Base-by-base conservation (phyloP, 2,797 vertebrate genomes). In the Diceros bicornis region DNA sequence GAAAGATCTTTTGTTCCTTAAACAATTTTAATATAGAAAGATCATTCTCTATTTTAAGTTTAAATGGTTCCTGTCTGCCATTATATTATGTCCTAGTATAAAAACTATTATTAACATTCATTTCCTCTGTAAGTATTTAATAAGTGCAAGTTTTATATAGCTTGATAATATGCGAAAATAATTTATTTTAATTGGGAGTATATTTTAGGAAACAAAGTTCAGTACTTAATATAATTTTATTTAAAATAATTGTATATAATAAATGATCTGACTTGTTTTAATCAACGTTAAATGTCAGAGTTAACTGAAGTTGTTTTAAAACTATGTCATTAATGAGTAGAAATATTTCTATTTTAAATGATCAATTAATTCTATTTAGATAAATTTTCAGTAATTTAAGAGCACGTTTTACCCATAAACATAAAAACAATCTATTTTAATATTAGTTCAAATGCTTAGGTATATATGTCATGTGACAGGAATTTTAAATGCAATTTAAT, bases 1-100 rank as follows among this genome's bases (percentile, higher is more conserved):
- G 6, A 98, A 94, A 97, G 89, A 2, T 57, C 90, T 96, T 97
- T 97, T 97, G 85, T 96, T 96, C 96, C 94, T 89, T 94, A 52
- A 96, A 86, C 68, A 96, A 97, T 74, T 95, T 97, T 92, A 97
- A 97, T 95, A 97, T 62, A 97, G 96, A 89, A 92, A 88, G 79
- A 97, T 79, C 84, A 86, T 79, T 96, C 68, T 91, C 68, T 88
- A 82, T 62, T 96, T 93, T 77, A 93, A 92, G 55, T 93, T 89
- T 96, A 92, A 94, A 77, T 91, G 69, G 64, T 81, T 96, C 88
- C 50, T 84, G 25, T 83, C 83, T 92, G 17, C 32, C 47, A 47
- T 47, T 47, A 47, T 47, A 47, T 47, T 47, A 47, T 47, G 47
- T 47, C 47, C 47, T 47, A 47, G 92, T 50, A 93, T 95, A 96